Base-by-base conservation (phyloP, 2,888 invertebrate genomes). In the Sarcophaga rosellei region DNA sequence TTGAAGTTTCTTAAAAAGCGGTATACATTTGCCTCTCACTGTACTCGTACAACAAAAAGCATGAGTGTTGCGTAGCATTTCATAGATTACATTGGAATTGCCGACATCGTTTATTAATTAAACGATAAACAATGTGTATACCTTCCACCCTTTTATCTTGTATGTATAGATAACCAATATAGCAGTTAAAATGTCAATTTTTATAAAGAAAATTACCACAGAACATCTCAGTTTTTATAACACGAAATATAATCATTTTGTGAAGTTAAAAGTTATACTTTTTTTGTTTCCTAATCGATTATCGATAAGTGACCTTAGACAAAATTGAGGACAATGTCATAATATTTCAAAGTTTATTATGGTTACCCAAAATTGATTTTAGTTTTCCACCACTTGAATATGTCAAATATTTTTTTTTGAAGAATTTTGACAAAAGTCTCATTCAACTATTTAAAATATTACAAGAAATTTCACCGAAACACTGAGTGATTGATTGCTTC, bases 71-170 rank as follows among this genome's bases (percentile, higher is more conserved):
- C 53, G 17, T 53, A 53, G 17, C 53, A 45, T 44, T 35, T 44
- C n/a, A 57, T 23, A 35, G 74, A 81, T 75, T 81, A 57, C 69
- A 81, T 81, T 81, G 81, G 76, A 70, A 76, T 72, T 61, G 81
- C 81, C 81, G 81, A 76, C 65, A 47, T 69, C 15, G 61, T 70
- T 70, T 81, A 63, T 75, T 81, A 81, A 75, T 75, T 69, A 75
- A 69, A 63, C 44, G 17, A 70, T 75, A 57, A 65, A 15, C 15
- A 12, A 53, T 53, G 17, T 0, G 53, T 53, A 53, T 53, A 17
- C 35, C 35, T 10, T 53, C 17, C 53, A 8, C 53, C 15, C 53
- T 53, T 53, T 1, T 53, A 17, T 4, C 15, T 53, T 17, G 4
- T 53, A 8, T 10, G 0, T 35, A 35, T 10, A 35, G 10, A n/a